Conservation (phyloP, 1,140 invertebrate genomes). For the Nymphalis io region DNA sequence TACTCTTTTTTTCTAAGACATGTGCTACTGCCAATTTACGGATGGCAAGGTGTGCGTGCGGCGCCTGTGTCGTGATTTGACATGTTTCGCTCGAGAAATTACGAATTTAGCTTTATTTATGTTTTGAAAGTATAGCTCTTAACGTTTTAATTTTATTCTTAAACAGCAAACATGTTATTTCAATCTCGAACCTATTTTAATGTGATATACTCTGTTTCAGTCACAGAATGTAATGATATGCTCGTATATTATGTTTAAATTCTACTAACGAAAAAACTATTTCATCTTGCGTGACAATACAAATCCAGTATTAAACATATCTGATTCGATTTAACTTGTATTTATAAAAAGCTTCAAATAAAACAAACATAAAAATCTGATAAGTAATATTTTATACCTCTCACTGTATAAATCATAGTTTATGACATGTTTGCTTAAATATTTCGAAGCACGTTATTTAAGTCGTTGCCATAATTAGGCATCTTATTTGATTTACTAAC, state of each 20-base stretch:
- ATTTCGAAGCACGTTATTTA: conserved; percentile 9
- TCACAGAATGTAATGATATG: no score
- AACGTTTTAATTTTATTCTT: neutral
- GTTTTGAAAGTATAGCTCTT: neutral
- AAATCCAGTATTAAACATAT: no score
- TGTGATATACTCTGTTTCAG: no score
- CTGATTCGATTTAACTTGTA: no score
- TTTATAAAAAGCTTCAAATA: no score
- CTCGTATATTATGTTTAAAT: no score
- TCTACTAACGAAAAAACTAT: no score
- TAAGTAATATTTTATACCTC: neutral
- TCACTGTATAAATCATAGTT: neutral
- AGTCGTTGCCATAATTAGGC: conserved; percentile 3
- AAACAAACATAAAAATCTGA: neutral
- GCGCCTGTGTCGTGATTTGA: conserved; percentile 50
- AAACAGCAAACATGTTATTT: no score
- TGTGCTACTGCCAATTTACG: conserved; percentile 74
- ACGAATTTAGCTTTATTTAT: neutral
- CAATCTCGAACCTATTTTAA: no score
- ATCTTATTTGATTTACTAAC: conserved; percentile 6
- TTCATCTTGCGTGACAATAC: no score
- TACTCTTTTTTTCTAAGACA: conserved; percentile 71
- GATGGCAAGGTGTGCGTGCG: conserved; percentile 58
- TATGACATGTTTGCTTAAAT: conserved; percentile 7
- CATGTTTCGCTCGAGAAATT: conserved; percentile 26